Evolutionary conservation across 2,797 vertebrate species (phyloP).

Genomic region (Kryptolebias ocellatus): DNA sequence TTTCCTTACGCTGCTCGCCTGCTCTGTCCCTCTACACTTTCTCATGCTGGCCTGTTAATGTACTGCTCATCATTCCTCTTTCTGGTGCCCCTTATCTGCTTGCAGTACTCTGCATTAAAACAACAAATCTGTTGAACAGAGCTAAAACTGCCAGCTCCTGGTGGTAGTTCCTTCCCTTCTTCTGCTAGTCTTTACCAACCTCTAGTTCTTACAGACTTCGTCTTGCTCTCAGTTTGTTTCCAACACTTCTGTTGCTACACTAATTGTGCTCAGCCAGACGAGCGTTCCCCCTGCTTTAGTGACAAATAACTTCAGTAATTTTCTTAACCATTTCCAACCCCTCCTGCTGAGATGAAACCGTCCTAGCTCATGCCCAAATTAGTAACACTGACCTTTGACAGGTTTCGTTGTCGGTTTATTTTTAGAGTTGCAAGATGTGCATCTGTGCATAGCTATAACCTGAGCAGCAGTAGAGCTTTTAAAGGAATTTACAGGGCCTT

Average conservation of each 20-base stretch:
- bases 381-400: slow-evolving; percentile 32
- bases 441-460: not conserved
- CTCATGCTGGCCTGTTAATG: slow-evolving; percentile 76
- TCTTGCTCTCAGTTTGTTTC: slow-evolving; percentile 48
- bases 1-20: slow-evolving; percentile 82
- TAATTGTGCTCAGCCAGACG: slow-evolving; percentile 49
- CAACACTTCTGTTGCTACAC: slow-evolving; percentile 29
- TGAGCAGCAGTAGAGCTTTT: slow-evolving; percentile 6
- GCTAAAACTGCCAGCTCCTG: not conserved
- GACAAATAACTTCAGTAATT: slow-evolving; percentile 39
- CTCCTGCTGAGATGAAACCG: slow-evolving; percentile 21
- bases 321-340: slow-evolving; percentile 19
- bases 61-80: slow-evolving; percentile 75
- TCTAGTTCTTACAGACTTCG: slow-evolving; percentile 21
- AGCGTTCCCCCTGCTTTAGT: slow-evolving; percentile 40
- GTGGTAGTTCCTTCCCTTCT: slow-evolving; percentile 13
- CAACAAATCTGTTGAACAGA: slow-evolving; percentile 18
- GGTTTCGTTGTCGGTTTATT: slow-evolving; percentile 24
- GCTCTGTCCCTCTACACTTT: slow-evolving; percentile 69
- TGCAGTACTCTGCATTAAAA: slow-evolving; percentile 39
- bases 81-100: slow-evolving; percentile 81
- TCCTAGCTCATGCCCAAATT: slow-evolving; percentile 17
- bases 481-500: not conserved
- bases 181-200: slow-evolving; percentile 10
- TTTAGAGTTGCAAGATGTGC: slow-evolving; percentile 4